Percentiles rank a stretch among this genome's conserved stretches.
phyloP scores from a whole-genome alignment of 2,113 vertebrate genomes.

The Phylloscopus trochilus region DNA sequence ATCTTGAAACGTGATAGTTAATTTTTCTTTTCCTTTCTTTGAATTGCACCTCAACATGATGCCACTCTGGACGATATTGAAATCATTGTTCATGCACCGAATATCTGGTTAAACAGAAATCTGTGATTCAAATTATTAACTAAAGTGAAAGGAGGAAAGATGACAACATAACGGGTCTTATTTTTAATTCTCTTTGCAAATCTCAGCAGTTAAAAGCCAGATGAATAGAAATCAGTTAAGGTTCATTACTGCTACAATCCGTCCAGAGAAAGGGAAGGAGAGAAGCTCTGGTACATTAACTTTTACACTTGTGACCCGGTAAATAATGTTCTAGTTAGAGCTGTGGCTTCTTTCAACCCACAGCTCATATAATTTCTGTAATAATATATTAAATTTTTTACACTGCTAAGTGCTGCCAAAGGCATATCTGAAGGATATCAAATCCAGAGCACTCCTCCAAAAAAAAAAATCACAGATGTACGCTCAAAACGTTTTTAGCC shows the following conservation, averaged over 20 bases:
- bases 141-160: slow-evolving; percentile 21
- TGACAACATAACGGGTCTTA: slow-evolving; percentile 18
- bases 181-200: slow-evolving; percentile 64
- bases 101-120: neutral
- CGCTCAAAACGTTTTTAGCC: neutral
- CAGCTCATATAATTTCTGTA: slow-evolving; percentile 33
- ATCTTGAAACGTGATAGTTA: neutral
- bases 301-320: slow-evolving; percentile 82
- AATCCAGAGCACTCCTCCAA: neutral
- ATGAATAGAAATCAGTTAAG: slow-evolving; percentile 81
- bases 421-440: neutral
- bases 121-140: slow-evolving; percentile 11
- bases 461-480: neutral
- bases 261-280: slow-evolving; percentile 77
- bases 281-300: slow-evolving; percentile 85
- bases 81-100: slow-evolving; percentile 1
- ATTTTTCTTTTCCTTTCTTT: neutral
- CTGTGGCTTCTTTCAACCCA: slow-evolving; percentile 64
- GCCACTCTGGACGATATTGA: neutral
- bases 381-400: slow-evolving; percentile 14
- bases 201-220: slow-evolving; percentile 67
- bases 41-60: neutral
- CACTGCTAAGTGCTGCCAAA: neutral
- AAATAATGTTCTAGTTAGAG: slow-evolving; percentile 84
- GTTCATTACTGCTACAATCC: slow-evolving; percentile 82